phyloP scores from a whole-genome alignment of 1,140 invertebrate genomes.

The Bombus sylvicola region DNA sequence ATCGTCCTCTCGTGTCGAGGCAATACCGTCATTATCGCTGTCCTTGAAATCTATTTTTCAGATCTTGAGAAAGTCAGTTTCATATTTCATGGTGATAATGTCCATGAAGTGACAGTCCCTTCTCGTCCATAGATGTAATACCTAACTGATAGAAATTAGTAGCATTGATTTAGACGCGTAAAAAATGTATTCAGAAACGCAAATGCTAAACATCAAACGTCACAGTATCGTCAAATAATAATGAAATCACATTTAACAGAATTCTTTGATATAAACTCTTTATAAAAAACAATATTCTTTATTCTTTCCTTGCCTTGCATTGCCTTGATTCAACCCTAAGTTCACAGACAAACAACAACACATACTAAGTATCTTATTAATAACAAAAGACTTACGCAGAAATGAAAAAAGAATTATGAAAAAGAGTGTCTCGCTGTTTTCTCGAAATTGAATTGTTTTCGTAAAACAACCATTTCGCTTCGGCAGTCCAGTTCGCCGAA shows the following conservation, averaged over 20 bases:
- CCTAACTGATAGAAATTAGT: neutral
- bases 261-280: neutral
- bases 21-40: no score
- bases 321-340: neutral
- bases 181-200: neutral
- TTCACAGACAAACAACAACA: neutral
- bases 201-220: neutral
- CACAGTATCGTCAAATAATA: neutral
- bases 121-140: neutral
- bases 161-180: neutral
- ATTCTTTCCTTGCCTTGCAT: neutral
- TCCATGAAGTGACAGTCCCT: neutral
- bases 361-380: neutral
- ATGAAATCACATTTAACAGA: neutral
- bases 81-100: no score
- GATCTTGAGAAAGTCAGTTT: no score
- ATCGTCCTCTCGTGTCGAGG: no score
- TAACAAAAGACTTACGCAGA: neutral
- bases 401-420: neutral
- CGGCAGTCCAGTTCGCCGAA: no score
- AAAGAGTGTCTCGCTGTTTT: neutral
- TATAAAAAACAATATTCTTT: neutral
- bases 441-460: no score
- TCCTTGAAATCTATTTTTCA: no score
- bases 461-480: neutral